Base-by-base conservation (phyloP, 23 tunicate genomes). In the Aplidium turbinatum region DNA sequence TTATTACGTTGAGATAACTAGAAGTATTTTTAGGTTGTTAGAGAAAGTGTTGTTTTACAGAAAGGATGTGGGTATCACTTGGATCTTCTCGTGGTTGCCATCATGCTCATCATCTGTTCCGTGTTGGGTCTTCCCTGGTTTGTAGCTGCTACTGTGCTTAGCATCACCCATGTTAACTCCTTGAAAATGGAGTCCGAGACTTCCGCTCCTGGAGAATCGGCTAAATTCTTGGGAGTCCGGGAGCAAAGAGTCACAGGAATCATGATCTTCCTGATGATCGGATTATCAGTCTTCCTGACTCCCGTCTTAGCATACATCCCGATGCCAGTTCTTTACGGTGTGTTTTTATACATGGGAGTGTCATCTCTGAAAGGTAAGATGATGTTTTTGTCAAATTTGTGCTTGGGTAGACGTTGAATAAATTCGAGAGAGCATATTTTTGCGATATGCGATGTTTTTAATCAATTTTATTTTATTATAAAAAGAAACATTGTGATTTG, bases 161-260 rank as follows among this genome's bases (percentile, higher is more conserved):
- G 89, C 38, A 94, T 94, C 84, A 94, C 99, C 54, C 99, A 94
- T 66, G 99, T 94, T 64, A 94, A 94, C 82, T 94, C 99, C 21
- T 78, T 94, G 25, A 72, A 69, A 42, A 77, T 82, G 86, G 99
- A 94, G 42, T 70, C 99, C 34, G 94, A 94, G 34, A 82, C 85
- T 36, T 62, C 90, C 0, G 93, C 93, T 60, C 99, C 99, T 7
- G 99, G 99, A 38, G 99, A 94, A 78, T 36, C 78, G 33, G 89
- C 93, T 9, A 79, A 82, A 57, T 94, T 86, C 72, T 56, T 87
- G 0, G 99, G 99, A 61, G 93, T 87, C 36, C 54, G 93, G 23
- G 99, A 94, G 58, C 99, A 94, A 64, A 60, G 99, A 33, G 94
- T 94, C 63, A 94, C 99, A 11, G 99, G 99, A 19, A 38, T 94